Percentiles rank a stretch among this genome's conserved stretches.
Conservation (phyloP, 2,113 vertebrate genomes). For the Forbesichthys agassizii region DNA sequence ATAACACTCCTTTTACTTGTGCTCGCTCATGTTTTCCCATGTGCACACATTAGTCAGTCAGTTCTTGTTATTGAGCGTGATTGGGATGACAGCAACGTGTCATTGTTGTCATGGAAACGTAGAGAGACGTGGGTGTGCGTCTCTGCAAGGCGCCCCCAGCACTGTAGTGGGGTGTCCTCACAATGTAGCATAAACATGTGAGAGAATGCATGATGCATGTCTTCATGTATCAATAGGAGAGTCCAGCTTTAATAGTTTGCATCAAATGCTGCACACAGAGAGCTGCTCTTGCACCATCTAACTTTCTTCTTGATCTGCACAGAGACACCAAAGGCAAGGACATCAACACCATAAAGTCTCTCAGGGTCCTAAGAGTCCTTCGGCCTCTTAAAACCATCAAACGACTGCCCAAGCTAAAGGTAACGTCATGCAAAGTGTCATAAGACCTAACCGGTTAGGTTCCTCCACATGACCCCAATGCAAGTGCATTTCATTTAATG, state of each 20-base stretch:
- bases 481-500: conserved; percentile 1
- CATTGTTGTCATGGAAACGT: no score
- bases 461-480: background rate
- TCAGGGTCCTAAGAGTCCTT: conserved; percentile 91
- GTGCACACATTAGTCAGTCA: no score
- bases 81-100: no score
- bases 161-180: no score
- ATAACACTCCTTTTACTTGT: conserved; percentile 18
- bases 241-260: no score
- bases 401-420: conserved; percentile 95
- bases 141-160: no score
- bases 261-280: background rate
- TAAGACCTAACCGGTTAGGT: background rate
- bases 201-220: no score
- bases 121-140: no score
- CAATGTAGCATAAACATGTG: no score
- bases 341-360: conserved; percentile 98
- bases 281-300: conserved; percentile 15
- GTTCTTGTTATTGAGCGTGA: no score
- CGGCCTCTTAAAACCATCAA: conserved; percentile 97
- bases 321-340: conserved; percentile 98
- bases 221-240: no score
- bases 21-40: no score
- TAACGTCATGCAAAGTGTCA: conserved; percentile 49
- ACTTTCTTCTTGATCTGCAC: conserved; percentile 67